Evolutionary conservation across 2,888 invertebrate species (phyloP).

Genomic region (Hydroisotoma schaefferi): DNA sequence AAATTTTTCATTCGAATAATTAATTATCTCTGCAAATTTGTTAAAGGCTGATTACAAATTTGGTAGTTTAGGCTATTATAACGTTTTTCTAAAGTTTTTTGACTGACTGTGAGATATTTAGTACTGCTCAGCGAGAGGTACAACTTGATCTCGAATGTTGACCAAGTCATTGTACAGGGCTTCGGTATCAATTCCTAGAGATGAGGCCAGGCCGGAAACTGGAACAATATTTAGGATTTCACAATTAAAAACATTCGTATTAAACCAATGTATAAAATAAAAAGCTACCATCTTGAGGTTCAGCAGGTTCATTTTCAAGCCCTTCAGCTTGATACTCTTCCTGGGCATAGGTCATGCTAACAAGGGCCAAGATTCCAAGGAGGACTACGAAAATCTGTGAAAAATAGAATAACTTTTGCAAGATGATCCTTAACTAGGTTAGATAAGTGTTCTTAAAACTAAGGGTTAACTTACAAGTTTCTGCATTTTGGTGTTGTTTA

Average conservation of each 20-base stretch:
- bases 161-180: slow-evolving; percentile 28
- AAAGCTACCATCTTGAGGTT: neutral
- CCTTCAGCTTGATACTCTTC: neutral
- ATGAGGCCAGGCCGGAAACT: slow-evolving; percentile 18
- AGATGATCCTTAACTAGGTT: neutral
- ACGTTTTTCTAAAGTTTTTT: too few relatives aligned
- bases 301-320: neutral
- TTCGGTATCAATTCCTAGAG: slow-evolving; percentile 24
- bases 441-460: neutral
- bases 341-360: neutral
- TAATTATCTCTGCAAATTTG: too few relatives aligned
- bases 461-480: slow-evolving; percentile 4
- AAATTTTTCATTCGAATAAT: too few relatives aligned
- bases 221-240: neutral
- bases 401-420: neutral
- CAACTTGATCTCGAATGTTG: slow-evolving; percentile 23
- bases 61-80: too few relatives aligned
- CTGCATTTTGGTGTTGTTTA: slow-evolving; percentile 6
- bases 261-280: neutral
- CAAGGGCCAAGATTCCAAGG: slow-evolving; percentile 8
- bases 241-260: neutral
- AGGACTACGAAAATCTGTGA: slow-evolving; percentile 3
- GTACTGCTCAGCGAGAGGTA: slow-evolving; percentile 12
- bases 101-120: neutral
- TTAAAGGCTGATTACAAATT: too few relatives aligned